Base-by-base conservation (phyloP, 2,888 invertebrate species). In the Caenorhabditis zanzibari region DNA sequence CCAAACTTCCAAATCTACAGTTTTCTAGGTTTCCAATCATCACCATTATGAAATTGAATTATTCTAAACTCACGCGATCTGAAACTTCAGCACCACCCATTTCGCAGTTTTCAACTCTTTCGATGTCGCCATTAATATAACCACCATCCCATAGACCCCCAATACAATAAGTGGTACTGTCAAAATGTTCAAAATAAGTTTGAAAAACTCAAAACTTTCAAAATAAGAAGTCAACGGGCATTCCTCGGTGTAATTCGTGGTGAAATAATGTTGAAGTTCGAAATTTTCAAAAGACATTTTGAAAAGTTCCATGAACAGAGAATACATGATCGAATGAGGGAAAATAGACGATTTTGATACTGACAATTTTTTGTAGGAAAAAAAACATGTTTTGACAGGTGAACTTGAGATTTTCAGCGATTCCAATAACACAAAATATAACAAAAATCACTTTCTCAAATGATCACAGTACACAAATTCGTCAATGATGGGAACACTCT, bases 51-150 rank as follows among this genome's bases (percentile, higher is more conserved):
- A n/a, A n/a, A n/a, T n/a, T n/a, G n/a, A n/a, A n/a, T n/a, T n/a
- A 32, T 32, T 32, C 32, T 32, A 47, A 54, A 54, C 54, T 54
- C n/a, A 54, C 54, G 54, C 54, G 2, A 54, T 24, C 14, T 54
- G 54, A 54, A 26, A 54, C 12, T 54, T 26, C 5, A 54, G 12
- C 4, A 54, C 54, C 24, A 54, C 54, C 54, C 54, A 54, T 54
- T 54, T 54, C 14, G 54, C 54, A 7, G 19, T 54, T 54, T 54
- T 54, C 26, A 54, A 26, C 26, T 54, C 54, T 4, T 10, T 24
- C 22, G 54, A 26, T 14, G 54, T 54, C 10, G 54, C 54, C 26
- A 26, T 54, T 0, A 54, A 5, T 10, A 54, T 54, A 6, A 54
- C 54, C 7, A 54, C 3, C 12, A 54, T 54, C 26, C 54, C 54